Evolutionary conservation across 2,888 invertebrate genomes (phyloP).

Genomic region (Papilio elwesi): DNA sequence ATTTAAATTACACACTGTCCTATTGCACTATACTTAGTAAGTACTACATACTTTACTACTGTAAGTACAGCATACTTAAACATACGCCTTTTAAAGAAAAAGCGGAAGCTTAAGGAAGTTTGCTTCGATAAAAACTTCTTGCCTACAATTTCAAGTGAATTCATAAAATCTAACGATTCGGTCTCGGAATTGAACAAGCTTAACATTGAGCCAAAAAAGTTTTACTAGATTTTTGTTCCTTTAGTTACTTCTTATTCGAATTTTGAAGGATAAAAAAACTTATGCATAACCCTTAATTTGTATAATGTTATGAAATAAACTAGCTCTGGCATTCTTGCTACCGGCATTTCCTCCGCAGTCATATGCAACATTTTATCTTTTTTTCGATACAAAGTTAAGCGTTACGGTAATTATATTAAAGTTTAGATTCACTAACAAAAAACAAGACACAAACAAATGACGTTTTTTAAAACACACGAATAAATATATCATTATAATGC

Average conservation of each 20-base stretch:
- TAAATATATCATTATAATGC: slow-evolving; percentile 48
- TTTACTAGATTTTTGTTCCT: not conserved
- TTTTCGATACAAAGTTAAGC: not conserved
- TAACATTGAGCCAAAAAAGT: slow-evolving; percentile 3
- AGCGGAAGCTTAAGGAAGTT: not conserved
- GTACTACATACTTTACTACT: not conserved
- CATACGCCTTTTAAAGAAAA: not conserved
- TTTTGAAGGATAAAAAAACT: not conserved
- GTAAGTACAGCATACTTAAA: no score
- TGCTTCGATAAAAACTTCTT: slow-evolving; percentile 19
- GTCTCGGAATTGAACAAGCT: slow-evolving; percentile 4
- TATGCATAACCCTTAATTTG: not conserved
- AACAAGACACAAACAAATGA: slow-evolving; percentile 30
- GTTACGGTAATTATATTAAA: not conserved
- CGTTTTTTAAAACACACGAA: slow-evolving; percentile 34
- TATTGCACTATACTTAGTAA: not conserved
- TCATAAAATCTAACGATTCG: slow-evolving; percentile 8
- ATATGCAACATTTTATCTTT: not conserved
- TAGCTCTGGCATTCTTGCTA: not conserved
- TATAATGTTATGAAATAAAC: no score
- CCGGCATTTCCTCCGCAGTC: not conserved
- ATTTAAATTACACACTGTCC: not conserved
- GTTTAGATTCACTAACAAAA: slow-evolving; percentile 1
- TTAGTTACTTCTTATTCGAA: not conserved
- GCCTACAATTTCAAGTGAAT: slow-evolving; percentile 15